Percentiles rank a stretch among this genome's conserved stretches.
These are phyloP conservation scores for Heliconius himera DNA, from an alignment of 1,140 invertebrate genomes.

Conservation along the genomic window DNA sequence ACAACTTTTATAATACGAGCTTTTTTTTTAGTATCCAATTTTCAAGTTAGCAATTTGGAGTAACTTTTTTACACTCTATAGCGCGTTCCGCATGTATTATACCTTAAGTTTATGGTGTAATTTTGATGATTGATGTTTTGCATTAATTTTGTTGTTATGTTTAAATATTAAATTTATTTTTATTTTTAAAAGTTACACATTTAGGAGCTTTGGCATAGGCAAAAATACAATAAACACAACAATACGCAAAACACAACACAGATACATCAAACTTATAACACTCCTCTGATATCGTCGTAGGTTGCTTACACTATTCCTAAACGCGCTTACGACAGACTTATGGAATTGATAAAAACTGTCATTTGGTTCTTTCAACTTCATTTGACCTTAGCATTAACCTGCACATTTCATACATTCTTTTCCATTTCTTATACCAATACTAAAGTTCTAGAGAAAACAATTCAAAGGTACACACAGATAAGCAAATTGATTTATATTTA, in stretches of 20 bases:
- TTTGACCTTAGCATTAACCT: not conserved
- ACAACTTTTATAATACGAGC: slow-evolving; percentile 27
- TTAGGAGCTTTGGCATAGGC: not conserved
- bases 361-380: not conserved
- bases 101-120: slow-evolving; percentile 21
- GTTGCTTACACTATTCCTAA: not conserved
- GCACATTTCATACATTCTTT: not conserved
- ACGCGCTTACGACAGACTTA: not conserved
- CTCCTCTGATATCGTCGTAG: too few species aligned
- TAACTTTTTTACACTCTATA: slow-evolving; percentile 21
- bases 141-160: not conserved
- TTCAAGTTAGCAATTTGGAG: slow-evolving; percentile 37
- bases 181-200: not conserved
- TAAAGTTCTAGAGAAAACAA: not conserved
- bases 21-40: slow-evolving; percentile 36
- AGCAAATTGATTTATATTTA: too few species aligned
- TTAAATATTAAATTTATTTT: not conserved
- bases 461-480: too few species aligned
- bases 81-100: not conserved
- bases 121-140: slow-evolving; percentile 20
- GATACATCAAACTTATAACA: too few species aligned
- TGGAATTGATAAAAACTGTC: not conserved
- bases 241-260: too few species aligned
- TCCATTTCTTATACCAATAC: too few species aligned
- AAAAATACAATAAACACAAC: too few species aligned